Conservation (phyloP, 2,888 invertebrate species). For the Acronicta aceris region DNA sequence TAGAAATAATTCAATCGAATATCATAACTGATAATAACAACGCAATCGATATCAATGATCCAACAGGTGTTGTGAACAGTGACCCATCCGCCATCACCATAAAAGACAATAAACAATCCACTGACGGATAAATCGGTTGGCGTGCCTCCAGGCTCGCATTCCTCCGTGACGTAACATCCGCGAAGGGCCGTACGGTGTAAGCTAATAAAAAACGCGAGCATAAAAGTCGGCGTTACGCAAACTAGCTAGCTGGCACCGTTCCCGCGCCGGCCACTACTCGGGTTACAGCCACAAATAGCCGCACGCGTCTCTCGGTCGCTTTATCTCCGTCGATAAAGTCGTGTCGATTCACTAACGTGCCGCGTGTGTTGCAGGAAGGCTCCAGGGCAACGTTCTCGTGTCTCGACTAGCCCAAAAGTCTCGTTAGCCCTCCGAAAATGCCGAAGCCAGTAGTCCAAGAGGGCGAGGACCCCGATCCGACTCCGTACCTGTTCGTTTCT, state of each 20-base stretch:
- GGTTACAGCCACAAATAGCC: slow-evolving; percentile 88
- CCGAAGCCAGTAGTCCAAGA: slow-evolving; percentile 92
- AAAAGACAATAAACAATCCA: slow-evolving; percentile 87
- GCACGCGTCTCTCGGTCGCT: slow-evolving; percentile 70
- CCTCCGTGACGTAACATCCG: slow-evolving; percentile 86
- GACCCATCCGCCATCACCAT: slow-evolving; percentile 84
- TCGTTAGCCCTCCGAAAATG: slow-evolving; percentile 93
- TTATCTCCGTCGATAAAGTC: slow-evolving; percentile 59
- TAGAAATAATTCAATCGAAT: slow-evolving; percentile 33
- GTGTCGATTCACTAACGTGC: slow-evolving; percentile 71
- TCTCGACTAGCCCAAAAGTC: slow-evolving; percentile 91
- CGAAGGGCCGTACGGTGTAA: slow-evolving; percentile 81
- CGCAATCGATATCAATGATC: slow-evolving; percentile 56
- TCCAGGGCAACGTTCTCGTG: slow-evolving; percentile 93
- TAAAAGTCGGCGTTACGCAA: slow-evolving; percentile 84
- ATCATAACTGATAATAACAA: slow-evolving; percentile 43
- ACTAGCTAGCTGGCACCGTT: slow-evolving; percentile 83
- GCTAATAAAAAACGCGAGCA: slow-evolving; percentile 83
- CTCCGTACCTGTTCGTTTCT: slow-evolving; percentile 97
- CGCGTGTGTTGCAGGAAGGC: slow-evolving; percentile 90
- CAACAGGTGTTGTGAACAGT: slow-evolving; percentile 68
- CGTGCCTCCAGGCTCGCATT: slow-evolving; percentile 81
- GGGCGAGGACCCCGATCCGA: slow-evolving; percentile 98
- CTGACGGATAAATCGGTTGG: slow-evolving; percentile 84
- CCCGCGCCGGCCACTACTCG: slow-evolving; percentile 85